Evolutionary conservation across 2,113 vertebrate species (phyloP).

Genomic region (Phalacrocorax carbo): DNA sequence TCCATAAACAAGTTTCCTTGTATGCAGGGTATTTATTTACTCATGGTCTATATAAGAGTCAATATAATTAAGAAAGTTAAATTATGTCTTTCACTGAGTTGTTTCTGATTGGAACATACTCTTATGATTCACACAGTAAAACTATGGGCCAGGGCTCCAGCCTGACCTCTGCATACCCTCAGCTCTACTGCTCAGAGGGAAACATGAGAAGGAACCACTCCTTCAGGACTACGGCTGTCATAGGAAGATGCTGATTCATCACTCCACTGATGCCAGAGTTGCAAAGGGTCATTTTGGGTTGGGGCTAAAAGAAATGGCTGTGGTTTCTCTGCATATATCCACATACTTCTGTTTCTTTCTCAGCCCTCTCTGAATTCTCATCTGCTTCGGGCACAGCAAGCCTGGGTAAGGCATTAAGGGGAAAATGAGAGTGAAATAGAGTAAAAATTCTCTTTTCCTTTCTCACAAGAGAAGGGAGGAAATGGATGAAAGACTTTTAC

Average conservation of each 20-base stretch:
- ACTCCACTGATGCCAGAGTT: neutral
- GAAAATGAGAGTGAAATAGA: neutral
- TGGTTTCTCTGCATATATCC: neutral
- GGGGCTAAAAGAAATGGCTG: conserved; percentile 19
- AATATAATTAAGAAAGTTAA: conserved; percentile 45
- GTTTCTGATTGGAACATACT: conserved; percentile 8
- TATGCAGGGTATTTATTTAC: conserved; percentile 46
- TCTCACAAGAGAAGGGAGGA: neutral
- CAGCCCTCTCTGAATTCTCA: neutral
- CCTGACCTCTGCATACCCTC: conserved; percentile 45
- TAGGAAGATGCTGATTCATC: conserved; percentile 59
- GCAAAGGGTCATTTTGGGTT: conserved; percentile 40
- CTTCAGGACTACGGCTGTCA: conserved; percentile 6
- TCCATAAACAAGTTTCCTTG: conserved; percentile 32
- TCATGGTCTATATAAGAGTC: conserved; percentile 22
- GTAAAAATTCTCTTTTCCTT: neutral
- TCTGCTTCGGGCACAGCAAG: neutral
- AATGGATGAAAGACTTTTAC: neutral
- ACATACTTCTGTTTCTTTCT: neutral
- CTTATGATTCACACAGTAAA: conserved; percentile 28
- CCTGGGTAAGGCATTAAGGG: neutral
- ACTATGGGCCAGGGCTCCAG: neutral
- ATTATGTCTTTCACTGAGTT: conserved; percentile 27
- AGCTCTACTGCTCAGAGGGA: neutral
- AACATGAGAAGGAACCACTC: conserved; percentile 44